Base-by-base conservation (phyloP, 1,140 invertebrate species). In the Drosophila mayri region DNA sequence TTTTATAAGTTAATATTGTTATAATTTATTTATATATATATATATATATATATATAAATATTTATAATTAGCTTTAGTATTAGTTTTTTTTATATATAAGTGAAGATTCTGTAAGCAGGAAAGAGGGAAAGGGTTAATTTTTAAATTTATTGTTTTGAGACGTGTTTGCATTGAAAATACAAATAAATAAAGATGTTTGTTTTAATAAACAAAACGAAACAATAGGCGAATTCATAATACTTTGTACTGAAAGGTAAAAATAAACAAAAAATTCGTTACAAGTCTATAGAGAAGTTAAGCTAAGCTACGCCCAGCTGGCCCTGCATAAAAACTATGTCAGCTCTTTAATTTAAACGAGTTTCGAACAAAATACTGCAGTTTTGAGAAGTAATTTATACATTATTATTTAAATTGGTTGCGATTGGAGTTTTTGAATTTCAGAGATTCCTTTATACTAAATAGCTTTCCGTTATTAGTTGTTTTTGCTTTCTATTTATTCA, bases 201-300 rank as follows among this genome's bases (percentile, higher is more conserved):
- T 84, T 73, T 72, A 71, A 38, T 47, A 76, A 59, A 50, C 52
- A 30, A 55, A 63, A 57, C 11, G 32, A 84, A 71, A 79, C 16
- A 67, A 83, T 73, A 74, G 66, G 28, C 18, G 68, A 83, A 83
- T 79, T 86, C 43, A 68, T 67, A 67, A 66, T 64, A 57, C 52
- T 65, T 88, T 88, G 84, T 88, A 88, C 84, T 88, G 54, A 88
- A 88, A 72, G 85, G 84, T 90, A 81, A 81, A 78, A 65, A 61
- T 63, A 43, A 60, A 52, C 52, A 46, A 37, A 38, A 52, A 60
- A 40, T 57, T 77, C 46, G 32, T 46, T 65, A 55, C 52, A 66
- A 55, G 63, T 41, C 72, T 72, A 76, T 50, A 73, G 52, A 70
- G 60, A 28, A 50, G 47, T 50, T 57, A 49, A 54, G 47, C 20